Evolutionary conservation across 2,113 vertebrate species (phyloP).

Genomic region (Uropsilus gracilis): DNA sequence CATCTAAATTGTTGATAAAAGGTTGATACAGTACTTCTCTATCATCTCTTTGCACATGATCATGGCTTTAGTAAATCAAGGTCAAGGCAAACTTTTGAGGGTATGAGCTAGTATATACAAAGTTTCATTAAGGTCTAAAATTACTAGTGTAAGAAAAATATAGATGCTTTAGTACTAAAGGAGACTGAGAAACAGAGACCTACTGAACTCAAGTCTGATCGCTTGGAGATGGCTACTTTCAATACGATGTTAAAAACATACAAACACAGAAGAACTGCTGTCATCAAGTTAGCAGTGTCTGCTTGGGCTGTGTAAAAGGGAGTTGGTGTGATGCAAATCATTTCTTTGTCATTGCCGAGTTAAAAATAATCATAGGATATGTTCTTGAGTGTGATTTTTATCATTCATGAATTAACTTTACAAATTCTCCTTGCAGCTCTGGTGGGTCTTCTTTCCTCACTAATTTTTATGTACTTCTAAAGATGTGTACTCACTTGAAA

Average conservation of each 20-base stretch:
- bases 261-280: not conserved
- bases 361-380: not conserved
- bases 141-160: not conserved
- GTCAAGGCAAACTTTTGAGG: not conserved
- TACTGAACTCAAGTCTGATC: not conserved
- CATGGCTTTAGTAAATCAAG: not conserved
- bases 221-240: not conserved
- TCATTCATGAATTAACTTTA: slow-evolving; percentile 39
- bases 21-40: not conserved
- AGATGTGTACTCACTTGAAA: not conserved
- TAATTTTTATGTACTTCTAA: not conserved
- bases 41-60: not conserved
- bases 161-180: not conserved
- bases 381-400: slow-evolving; percentile 30
- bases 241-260: not conserved
- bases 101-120: not conserved
- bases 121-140: too few species aligned
- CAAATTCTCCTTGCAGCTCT: not conserved
- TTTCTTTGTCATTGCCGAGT: slow-evolving; percentile 14
- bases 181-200: not conserved
- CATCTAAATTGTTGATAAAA: not conserved
- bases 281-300: not conserved
- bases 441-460: not conserved
- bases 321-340: not conserved
- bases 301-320: not conserved